These are phyloP conservation scores for Epirrhoe alternata DNA, from an alignment of 2,888 invertebrate genomes.

Conservation along the genomic window DNA sequence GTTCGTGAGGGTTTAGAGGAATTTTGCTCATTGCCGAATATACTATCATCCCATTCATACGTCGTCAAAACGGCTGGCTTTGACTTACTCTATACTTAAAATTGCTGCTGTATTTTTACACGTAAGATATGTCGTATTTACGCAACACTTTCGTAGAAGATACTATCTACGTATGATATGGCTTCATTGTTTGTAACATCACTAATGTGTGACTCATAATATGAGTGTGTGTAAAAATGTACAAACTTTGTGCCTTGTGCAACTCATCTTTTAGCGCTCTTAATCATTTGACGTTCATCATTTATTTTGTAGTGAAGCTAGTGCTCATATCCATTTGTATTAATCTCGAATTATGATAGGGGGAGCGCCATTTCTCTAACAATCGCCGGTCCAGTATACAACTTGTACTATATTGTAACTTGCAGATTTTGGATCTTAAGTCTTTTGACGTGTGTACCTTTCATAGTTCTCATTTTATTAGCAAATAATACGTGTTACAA, in stretches of 20 bases:
- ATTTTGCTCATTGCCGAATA: background rate
- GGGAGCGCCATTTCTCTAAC: conserved; percentile 32
- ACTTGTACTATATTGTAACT: conserved; percentile 65
- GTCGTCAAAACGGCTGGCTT: background rate
- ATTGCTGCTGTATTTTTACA: conserved; percentile 1
- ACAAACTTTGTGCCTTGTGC: conserved; percentile 45
- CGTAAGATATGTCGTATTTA: background rate
- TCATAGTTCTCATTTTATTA: conserved; percentile 61
- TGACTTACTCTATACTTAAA: background rate
- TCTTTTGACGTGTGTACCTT: conserved; percentile 74
- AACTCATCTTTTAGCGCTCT: conserved; percentile 33
- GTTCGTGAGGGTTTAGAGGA: background rate
- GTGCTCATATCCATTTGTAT: conserved; percentile 6
- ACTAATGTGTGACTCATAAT: background rate
- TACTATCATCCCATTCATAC: background rate
- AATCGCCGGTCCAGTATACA: conserved; percentile 66
- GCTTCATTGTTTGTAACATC: conserved; percentile 4
- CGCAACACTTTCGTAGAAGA: conserved; percentile 5
- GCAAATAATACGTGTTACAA: conserved; percentile 51
- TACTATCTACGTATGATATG: background rate
- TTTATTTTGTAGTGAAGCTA: conserved; percentile 19
- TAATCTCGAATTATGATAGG: conserved; percentile 19
- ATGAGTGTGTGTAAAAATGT: conserved; percentile 36
- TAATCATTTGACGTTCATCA: conserved; percentile 20
- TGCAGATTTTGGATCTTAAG: conserved; percentile 73